A percentile compares a stretch with the other conserved stretches of the same genome.
phyloP scores from a whole-genome alignment of 1,140 invertebrate species.

The Neodiprion lecontei region DNA sequence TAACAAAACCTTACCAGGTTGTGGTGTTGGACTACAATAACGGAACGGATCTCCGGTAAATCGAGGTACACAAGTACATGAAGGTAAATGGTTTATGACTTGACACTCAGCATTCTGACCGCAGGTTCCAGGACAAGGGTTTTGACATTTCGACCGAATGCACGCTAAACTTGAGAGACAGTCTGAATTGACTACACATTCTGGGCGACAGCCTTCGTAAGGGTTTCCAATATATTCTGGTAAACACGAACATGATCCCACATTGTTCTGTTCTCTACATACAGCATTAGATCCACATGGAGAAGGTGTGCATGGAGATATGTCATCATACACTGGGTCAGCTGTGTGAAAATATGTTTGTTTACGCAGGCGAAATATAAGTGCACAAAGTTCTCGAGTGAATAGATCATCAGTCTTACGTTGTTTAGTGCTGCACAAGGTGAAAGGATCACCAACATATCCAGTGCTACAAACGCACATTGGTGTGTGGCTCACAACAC shows the following conservation, averaged over 20 bases:
- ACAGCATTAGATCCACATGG: slow-evolving; percentile 58
- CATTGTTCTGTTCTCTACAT: slow-evolving; percentile 52
- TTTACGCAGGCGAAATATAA: not conserved
- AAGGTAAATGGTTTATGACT: slow-evolving; percentile 59
- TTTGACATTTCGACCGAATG: slow-evolving; percentile 60
- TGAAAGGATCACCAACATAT: slow-evolving; percentile 76
- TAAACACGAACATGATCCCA: slow-evolving; percentile 58
- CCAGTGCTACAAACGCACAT: slow-evolving; percentile 71
- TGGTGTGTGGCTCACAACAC: slow-evolving; percentile 69
- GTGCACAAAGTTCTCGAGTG: not conserved
- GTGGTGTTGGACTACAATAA: slow-evolving; percentile 47
- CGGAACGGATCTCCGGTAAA: slow-evolving; percentile 63
- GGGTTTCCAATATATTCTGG: slow-evolving; percentile 62
- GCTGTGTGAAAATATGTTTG: not conserved
- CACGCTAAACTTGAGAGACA: slow-evolving; percentile 61
- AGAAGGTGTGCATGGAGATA: slow-evolving; percentile 55
- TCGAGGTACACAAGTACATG: slow-evolving; percentile 60
- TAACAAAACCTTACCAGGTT: slow-evolving; percentile 29
- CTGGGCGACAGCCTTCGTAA: slow-evolving; percentile 58
- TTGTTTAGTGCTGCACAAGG: slow-evolving; percentile 44
- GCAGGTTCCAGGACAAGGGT: slow-evolving; percentile 65
- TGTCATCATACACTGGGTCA: not conserved
- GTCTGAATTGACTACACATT: slow-evolving; percentile 61
- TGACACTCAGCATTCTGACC: slow-evolving; percentile 64
- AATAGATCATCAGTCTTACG: slow-evolving; percentile 35